Conservation (phyloP, 2,797 vertebrate species). For the Lacerta bilineata region DNA sequence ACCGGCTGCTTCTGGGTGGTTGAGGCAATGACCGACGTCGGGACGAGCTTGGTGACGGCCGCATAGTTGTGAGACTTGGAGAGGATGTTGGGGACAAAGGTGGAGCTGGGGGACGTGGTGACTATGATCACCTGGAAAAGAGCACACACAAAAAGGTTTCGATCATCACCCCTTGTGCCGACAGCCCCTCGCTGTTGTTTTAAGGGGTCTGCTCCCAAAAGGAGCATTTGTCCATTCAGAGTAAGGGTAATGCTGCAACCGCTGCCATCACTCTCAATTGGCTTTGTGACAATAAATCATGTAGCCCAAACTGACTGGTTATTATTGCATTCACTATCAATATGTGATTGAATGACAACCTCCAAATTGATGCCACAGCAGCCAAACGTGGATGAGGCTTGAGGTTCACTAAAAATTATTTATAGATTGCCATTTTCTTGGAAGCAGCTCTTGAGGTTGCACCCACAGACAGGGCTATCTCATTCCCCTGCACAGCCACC, state of each 20-base stretch:
- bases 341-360: not conserved
- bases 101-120: constrained; percentile 98
- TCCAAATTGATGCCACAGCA: not conserved
- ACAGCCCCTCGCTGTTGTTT: not conserved
- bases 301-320: not conserved
- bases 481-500: not conserved
- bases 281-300: not conserved
- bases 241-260: not conserved
- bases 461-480: not conserved
- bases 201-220: not conserved
- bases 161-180: constrained; percentile 12
- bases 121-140: constrained; percentile 94
- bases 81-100: constrained; percentile 98
- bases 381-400: not conserved
- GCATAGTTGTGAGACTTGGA: constrained; percentile 96
- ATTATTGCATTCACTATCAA: not conserved
- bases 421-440: not conserved
- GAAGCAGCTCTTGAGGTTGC: not conserved
- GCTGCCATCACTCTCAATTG: not conserved
- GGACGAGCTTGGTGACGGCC: constrained; percentile 92
- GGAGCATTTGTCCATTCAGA: not conserved
- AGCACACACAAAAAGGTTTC: constrained; percentile 42
- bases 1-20: constrained; percentile 93
- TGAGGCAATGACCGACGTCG: constrained; percentile 88
- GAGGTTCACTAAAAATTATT: not conserved